Evolutionary conservation across 2,888 invertebrate species (phyloP), one percentile per base, ranked within the genome.

Genomic region (Eupsilia transversa): DNA sequence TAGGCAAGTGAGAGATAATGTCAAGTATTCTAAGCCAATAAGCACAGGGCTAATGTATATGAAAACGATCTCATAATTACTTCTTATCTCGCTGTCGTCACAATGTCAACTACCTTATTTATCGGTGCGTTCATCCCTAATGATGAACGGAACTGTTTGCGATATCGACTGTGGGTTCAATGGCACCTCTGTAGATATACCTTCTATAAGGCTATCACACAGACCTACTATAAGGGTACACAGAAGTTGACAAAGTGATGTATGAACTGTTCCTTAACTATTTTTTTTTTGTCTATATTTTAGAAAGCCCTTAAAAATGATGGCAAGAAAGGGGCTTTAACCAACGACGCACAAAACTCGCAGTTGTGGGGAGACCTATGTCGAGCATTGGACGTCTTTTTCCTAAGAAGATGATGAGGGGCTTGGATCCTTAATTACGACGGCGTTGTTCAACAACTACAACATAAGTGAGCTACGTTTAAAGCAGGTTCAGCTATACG

Each of bases 71-170:
- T 59, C 35, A 56, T 65, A 70, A 79, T 64, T 41, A 67, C 57
- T 67, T 49, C 35, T 65, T 82, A 81, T 81, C 74, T 60, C 23
- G 52, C 6, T 66, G n/a, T 67, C 6, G 79, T 71, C 59, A 64
- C 46, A 71, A 59, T 73, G 80, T 82, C 82, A 82, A 70, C 63
- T 60, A 74, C 54, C 33, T 70, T 64, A 68, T 64, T 78, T 74
- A 82, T 82, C 82, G 54, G 61, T 67, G 20, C 57, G 64, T 74
- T 70, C 69, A 67, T 70, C 67, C 72, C 56, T 35, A 69, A 59
- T 52, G 68, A 69, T 61, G 56, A 33, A 61, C 49, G 49, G 65
- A 59, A 78, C n/a, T 66, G 46, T 27, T 38, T 56, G 49, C 33
- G 77, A 70, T 82, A 70, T 49, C 38, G 56, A 57, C 23, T 54